These are phyloP conservation scores for Chloroceryle aenea DNA, from an alignment of 2,113 vertebrate genomes.

Conservation along the genomic window DNA sequence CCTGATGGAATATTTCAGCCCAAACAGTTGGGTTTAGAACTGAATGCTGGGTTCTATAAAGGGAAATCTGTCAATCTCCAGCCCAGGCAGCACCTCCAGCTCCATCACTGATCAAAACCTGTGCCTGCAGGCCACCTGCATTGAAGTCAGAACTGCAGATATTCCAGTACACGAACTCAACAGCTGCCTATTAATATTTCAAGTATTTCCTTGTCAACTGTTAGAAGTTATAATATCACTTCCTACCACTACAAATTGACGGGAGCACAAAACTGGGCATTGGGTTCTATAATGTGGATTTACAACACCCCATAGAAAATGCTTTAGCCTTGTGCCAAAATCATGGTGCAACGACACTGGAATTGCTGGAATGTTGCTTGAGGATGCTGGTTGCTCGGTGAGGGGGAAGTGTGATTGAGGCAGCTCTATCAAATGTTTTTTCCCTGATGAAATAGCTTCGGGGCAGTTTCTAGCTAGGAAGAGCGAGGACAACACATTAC, in stretches of 20 bases:
- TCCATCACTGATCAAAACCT: background rate
- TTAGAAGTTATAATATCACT: background rate
- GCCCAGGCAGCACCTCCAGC: background rate
- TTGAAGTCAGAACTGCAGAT: background rate
- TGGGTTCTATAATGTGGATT: background rate
- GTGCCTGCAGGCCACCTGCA: background rate
- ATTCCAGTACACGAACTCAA: background rate
- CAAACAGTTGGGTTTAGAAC: background rate
- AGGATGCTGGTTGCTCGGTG: background rate
- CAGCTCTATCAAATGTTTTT: background rate
- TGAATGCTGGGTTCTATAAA: background rate
- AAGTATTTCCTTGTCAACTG: background rate
- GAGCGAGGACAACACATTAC: background rate
- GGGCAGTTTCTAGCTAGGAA: background rate
- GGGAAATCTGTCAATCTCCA: background rate
- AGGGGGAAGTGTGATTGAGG: background rate
- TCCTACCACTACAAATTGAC: background rate
- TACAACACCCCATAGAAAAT: background rate
- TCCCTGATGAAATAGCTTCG: background rate
- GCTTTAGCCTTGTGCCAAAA: background rate
- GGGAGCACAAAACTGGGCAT: rapidly evolving
- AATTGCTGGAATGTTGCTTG: background rate
- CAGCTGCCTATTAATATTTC: background rate
- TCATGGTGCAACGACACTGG: rapidly evolving
- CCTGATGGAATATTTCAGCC: background rate